Conservation (phyloP, 2,113 vertebrate genomes). For the Origma solitaria region DNA sequence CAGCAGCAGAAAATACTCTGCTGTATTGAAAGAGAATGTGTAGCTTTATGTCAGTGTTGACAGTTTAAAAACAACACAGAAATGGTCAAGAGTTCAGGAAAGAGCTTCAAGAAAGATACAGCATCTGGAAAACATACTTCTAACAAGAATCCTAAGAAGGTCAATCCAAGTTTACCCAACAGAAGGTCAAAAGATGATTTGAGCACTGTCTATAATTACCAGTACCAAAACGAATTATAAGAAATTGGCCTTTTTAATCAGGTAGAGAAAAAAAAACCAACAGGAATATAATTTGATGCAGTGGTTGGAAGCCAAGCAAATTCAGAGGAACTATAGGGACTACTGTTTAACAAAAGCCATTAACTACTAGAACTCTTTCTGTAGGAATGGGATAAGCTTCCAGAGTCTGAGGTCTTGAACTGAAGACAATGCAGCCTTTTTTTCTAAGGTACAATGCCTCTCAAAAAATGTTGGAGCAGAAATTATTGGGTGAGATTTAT, state of each 20-base stretch:
- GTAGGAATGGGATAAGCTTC: not conserved
- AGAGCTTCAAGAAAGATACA: not conserved
- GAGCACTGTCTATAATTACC: not conserved
- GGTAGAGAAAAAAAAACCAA: not conserved
- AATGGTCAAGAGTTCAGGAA: not conserved
- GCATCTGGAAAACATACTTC: not conserved
- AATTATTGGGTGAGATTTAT: not conserved
- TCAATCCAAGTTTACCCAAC: not conserved
- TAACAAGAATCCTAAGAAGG: not conserved
- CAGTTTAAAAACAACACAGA: not conserved
- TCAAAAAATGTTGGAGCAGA: slow-evolving; percentile 11
- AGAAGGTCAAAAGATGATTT: not conserved
- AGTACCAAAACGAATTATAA: not conserved
- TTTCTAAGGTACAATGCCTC: not conserved
- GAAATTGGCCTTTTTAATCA: not conserved
- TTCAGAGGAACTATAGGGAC: not conserved
- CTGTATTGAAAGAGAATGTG: not conserved
- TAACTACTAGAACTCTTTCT: not conserved
- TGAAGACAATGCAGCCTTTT: not conserved
- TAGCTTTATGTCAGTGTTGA: not conserved
- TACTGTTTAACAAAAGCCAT: not conserved
- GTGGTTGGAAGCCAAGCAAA: not conserved
- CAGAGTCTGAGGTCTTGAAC: not conserved
- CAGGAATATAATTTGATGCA: not conserved
- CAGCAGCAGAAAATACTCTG: not conserved